Percentiles rank a stretch among this genome's conserved stretches.
Conservation (phyloP, 2,888 invertebrate genomes). For the Erannis defoliaria region DNA sequence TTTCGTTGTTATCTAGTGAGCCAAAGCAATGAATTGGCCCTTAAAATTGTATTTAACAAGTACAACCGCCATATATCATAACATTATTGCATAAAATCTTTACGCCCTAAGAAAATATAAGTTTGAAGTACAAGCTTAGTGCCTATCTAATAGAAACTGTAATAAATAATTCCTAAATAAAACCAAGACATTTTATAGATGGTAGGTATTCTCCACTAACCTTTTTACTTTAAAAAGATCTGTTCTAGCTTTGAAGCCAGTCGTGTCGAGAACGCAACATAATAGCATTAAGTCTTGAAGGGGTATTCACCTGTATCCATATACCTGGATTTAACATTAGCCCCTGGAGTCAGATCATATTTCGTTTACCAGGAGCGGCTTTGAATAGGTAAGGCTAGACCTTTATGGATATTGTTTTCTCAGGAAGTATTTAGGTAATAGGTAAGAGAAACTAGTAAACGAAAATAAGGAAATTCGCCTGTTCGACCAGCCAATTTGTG, state of each 20-base stretch:
- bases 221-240: conserved; percentile 17
- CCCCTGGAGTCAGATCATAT: conserved; percentile 29
- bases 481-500: not conserved
- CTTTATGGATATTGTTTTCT: conserved; percentile 16
- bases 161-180: not conserved
- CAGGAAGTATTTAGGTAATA: conserved; percentile 6
- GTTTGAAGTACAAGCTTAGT: no score
- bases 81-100: not conserved
- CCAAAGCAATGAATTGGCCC: conserved; percentile 5
- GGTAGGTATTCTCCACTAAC: conserved; percentile 15
- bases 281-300: conserved; percentile 28
- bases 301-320: conserved; percentile 20
- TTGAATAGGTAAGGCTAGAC: conserved; percentile 16
- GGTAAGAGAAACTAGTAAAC: not conserved
- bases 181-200: conserved; percentile 1
- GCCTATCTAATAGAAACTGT: no score
- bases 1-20: not conserved
- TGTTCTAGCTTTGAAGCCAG: conserved; percentile 19
- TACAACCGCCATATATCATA: not conserved
- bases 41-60: conserved; percentile 2
- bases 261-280: conserved; percentile 16
- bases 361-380: conserved; percentile 28
- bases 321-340: conserved; percentile 16
- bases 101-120: no score
- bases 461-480: not conserved